phyloP scores from a whole-genome alignment of 2,888 invertebrate genomes.

The Leuctra nigra region DNA sequence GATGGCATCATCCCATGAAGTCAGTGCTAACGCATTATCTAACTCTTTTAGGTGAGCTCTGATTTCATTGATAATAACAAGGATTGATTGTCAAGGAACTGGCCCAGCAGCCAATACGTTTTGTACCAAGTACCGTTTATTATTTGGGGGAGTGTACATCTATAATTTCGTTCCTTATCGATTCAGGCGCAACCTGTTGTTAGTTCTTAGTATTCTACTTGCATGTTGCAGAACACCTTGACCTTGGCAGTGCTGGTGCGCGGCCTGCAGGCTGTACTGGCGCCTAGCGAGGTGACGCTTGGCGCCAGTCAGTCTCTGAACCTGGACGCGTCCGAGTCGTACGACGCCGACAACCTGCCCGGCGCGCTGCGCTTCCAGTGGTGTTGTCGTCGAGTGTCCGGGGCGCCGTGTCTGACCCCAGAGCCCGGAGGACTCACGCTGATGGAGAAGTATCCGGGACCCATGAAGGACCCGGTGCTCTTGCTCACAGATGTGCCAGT shows the following conservation, averaged over 20 bases:
- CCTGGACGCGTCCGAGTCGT: conserved; percentile 24
- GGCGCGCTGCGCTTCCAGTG: conserved; percentile 23
- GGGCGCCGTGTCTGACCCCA: conserved; percentile 17
- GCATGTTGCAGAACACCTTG: no score
- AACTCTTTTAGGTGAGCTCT: no score
- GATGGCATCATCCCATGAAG: no score
- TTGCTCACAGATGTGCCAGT: conserved; percentile 22
- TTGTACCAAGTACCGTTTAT: no score
- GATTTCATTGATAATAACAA: no score
- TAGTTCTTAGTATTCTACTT: no score
- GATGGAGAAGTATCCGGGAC: conserved; percentile 1
- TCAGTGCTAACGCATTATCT: no score
- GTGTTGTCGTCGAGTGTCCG: conserved; percentile 19
- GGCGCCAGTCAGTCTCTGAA: conserved; percentile 24
- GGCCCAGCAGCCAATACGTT: no score
- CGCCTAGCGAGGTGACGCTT: conserved; percentile 17
- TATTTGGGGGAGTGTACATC: no score
- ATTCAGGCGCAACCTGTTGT: not conserved
- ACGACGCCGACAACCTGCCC: conserved; percentile 21
- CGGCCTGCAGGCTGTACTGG: conserved; percentile 20
- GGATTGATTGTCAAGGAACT: no score
- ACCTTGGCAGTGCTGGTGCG: conserved; percentile 2
- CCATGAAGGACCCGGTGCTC: conserved; percentile 19
- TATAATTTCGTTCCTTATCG: not conserved
- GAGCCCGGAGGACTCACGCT: conserved; percentile 17